phyloP scores from a whole-genome alignment of 2,797 vertebrate genomes.

The Allobates femoralis region DNA sequence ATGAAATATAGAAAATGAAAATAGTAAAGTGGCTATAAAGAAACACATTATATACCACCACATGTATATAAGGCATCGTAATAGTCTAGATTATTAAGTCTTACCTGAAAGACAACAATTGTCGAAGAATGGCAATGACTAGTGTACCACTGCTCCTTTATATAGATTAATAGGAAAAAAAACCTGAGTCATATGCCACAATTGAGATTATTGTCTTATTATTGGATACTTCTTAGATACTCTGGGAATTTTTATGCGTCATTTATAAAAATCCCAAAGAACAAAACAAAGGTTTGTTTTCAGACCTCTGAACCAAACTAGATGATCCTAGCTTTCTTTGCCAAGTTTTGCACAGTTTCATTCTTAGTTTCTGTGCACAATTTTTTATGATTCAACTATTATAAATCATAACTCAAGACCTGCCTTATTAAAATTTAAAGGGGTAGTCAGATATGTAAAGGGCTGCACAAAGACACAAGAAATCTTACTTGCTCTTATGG shows the following conservation, averaged over 20 bases:
- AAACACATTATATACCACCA: neutral
- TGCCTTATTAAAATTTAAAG: too few relatives aligned
- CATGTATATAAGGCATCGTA: neutral
- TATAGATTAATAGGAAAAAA: neutral
- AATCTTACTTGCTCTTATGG: too few relatives aligned
- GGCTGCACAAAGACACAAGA: too few relatives aligned
- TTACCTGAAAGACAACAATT: neutral
- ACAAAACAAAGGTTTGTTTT: conserved; percentile 15
- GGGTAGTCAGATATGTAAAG: too few relatives aligned
- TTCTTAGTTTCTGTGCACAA: neutral
- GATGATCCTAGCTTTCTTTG: neutral
- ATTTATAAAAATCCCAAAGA: neutral
- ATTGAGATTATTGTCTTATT: conserved; percentile 20
- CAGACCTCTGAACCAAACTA: neutral
- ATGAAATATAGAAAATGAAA: neutral
- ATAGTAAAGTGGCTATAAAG: neutral
- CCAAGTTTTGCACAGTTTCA: neutral
- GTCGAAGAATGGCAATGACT: neutral
- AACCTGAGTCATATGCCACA: neutral
- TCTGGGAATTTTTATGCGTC: conserved; percentile 4
- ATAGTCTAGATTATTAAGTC: neutral
- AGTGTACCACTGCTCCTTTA: neutral
- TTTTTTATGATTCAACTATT: neutral
- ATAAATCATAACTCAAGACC: neutral
- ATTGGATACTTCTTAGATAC: neutral